Conservation (phyloP, 2,888 invertebrate genomes). For the Lycophotia porphyrea region DNA sequence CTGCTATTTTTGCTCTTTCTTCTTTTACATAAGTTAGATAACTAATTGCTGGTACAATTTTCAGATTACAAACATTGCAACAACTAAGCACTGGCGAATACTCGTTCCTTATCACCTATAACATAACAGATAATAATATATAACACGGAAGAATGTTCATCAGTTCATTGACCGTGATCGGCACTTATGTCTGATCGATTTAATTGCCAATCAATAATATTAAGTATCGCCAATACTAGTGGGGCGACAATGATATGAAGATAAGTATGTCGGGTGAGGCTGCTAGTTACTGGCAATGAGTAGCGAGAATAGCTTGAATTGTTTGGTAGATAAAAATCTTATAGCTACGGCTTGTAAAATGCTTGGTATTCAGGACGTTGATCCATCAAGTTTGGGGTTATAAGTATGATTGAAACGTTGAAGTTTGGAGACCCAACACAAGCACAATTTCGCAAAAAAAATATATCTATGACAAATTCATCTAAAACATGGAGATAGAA, state of each 20-base stretch:
- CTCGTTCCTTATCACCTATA: slow-evolving; percentile 35
- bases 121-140: slow-evolving; percentile 32
- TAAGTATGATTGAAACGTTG: neutral
- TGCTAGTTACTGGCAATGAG: slow-evolving; percentile 42
- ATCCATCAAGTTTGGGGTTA: too few relatives aligned
- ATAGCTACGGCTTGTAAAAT: neutral
- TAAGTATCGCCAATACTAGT: slow-evolving; percentile 52
- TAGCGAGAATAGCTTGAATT: slow-evolving; percentile 18
- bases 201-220: slow-evolving; percentile 82
- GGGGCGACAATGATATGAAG: slow-evolving; percentile 47
- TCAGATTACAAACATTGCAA: slow-evolving; percentile 32
- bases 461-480: neutral
- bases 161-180: slow-evolving; percentile 74
- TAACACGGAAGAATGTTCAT: slow-evolving; percentile 49
- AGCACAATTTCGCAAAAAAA: neutral
- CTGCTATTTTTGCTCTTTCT: neutral
- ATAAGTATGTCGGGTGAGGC: slow-evolving; percentile 28
- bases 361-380: neutral
- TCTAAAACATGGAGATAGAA: too few relatives aligned
- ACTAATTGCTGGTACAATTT: neutral
- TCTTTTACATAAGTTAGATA: too few relatives aligned
- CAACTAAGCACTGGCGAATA: slow-evolving; percentile 18
- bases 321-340: slow-evolving; percentile 20
- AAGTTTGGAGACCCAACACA: too few relatives aligned
- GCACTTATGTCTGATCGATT: slow-evolving; percentile 75